Percentiles rank a stretch among this genome's conserved stretches.
phyloP scores from a whole-genome alignment of 1,140 invertebrate species.

The Asbolus verrucosus region DNA sequence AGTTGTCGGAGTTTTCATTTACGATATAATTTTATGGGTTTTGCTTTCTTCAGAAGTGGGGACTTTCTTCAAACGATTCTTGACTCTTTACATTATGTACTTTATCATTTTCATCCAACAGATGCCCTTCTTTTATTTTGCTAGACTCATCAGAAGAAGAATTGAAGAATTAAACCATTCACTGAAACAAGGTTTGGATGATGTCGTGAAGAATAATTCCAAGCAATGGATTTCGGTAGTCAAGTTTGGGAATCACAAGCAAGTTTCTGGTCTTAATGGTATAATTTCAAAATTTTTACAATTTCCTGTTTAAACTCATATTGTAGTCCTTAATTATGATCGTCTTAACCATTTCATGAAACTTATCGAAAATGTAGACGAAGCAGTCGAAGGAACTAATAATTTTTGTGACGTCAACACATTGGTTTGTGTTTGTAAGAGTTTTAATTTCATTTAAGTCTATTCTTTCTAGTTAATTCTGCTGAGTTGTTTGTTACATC shows the following conservation, averaged over 20 bases:
- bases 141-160: not conserved
- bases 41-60: not conserved
- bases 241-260: not conserved
- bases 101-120: slow-evolving; percentile 13
- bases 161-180: slow-evolving; percentile 6
- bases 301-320: not conserved
- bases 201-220: not conserved
- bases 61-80: slow-evolving; percentile 1
- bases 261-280: not conserved
- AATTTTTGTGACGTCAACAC: slow-evolving; percentile 4
- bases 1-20: slow-evolving; percentile 3
- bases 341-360: slow-evolving; percentile 7
- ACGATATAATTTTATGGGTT: not conserved
- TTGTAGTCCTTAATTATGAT: not conserved
- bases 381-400: not conserved
- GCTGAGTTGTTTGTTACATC: slow-evolving; percentile 34
- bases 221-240: slow-evolving; percentile 4
- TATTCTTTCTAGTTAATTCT: slow-evolving; percentile 42
- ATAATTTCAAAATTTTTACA: not conserved
- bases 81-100: not conserved
- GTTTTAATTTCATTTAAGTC: too few relatives aligned
- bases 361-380: slow-evolving; percentile 4
- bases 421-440: too few relatives aligned
- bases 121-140: slow-evolving; percentile 8
- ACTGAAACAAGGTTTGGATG: not conserved